phyloP scores from a whole-genome alignment of 2,888 invertebrate genomes.

The Aphodius sticticus region DNA sequence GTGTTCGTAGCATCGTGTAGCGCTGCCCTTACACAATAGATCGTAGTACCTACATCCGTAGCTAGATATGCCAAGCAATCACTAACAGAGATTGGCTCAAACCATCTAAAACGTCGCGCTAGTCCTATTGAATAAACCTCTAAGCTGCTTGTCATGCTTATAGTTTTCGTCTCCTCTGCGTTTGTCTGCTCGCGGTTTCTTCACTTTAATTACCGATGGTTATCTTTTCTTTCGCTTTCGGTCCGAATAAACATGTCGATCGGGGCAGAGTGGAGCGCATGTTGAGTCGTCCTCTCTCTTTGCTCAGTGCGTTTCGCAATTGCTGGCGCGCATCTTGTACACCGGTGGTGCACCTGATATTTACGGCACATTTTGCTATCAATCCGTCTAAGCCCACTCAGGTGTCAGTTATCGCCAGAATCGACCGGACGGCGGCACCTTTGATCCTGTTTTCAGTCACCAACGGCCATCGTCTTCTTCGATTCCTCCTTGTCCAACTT shows the following conservation, averaged over 20 bases:
- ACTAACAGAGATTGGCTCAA: background rate
- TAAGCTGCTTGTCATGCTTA: background rate
- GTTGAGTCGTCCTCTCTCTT: conserved; percentile 21
- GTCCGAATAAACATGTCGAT: conserved; percentile 34
- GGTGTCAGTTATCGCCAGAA: conserved; percentile 47
- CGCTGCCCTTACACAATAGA: no score
- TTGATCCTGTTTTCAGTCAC: conserved; percentile 45
- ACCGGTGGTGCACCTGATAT: conserved; percentile 37
- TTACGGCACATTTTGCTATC: conserved; percentile 48
- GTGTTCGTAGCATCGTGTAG: no score
- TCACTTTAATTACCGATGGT: conserved; percentile 31
- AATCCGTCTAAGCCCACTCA: conserved; percentile 47
- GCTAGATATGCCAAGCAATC: background rate
- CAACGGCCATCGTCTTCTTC: conserved; percentile 41
- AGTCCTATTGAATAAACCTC: background rate
- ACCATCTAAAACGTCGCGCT: background rate
- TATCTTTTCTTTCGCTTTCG: conserved; percentile 27
- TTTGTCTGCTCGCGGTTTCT: conserved; percentile 19
- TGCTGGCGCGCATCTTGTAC: background rate
- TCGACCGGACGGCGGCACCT: conserved; percentile 46
- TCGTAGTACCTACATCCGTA: background rate
- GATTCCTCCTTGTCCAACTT: conserved; percentile 23
- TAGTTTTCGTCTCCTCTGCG: background rate
- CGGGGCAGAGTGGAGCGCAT: conserved; percentile 8
- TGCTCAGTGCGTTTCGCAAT: conserved; percentile 20